A percentile compares a stretch with the other conserved stretches of the same genome.
phyloP scores from a whole-genome alignment of 2,888 invertebrate genomes.

The Meteorus colon region DNA sequence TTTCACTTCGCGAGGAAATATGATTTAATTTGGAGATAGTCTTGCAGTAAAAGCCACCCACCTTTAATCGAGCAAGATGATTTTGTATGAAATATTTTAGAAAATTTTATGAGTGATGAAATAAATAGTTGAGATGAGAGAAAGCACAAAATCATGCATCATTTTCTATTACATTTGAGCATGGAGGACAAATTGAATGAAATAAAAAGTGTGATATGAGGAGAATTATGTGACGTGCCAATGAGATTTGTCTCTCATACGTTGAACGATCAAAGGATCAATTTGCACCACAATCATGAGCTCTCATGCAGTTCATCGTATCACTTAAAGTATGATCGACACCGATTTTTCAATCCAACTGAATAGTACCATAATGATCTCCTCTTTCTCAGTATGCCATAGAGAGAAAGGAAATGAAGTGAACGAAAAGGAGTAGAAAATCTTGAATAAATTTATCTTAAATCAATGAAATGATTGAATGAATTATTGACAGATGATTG shows the following conservation, averaged over 20 bases:
- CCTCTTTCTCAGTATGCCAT: neutral
- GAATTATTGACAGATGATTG: neutral
- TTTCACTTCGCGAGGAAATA: too few species aligned
- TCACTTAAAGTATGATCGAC: conserved; percentile 47
- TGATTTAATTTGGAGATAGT: too few species aligned
- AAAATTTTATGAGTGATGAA: neutral
- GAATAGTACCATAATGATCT: conserved; percentile 38
- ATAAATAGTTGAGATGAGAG: neutral
- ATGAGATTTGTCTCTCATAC: neutral
- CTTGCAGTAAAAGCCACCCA: too few species aligned
- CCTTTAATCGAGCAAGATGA: too few species aligned
- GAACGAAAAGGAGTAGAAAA: neutral
- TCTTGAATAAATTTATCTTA: neutral
- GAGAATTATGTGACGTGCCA: neutral
- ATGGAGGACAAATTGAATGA: neutral
- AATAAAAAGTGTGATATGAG: neutral
- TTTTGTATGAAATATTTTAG: too few species aligned
- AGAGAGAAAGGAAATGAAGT: neutral
- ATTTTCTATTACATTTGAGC: neutral
- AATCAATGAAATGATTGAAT: neutral
- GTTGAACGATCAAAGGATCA: neutral
- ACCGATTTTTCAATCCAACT: conserved; percentile 52
- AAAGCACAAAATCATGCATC: neutral
- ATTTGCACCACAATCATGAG: conserved; percentile 21
- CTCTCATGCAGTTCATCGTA: conserved; percentile 20